Percentiles rank a stretch among this genome's conserved stretches.
Conservation (phyloP, 2,888 invertebrate genomes). For the Acronicta psi region DNA sequence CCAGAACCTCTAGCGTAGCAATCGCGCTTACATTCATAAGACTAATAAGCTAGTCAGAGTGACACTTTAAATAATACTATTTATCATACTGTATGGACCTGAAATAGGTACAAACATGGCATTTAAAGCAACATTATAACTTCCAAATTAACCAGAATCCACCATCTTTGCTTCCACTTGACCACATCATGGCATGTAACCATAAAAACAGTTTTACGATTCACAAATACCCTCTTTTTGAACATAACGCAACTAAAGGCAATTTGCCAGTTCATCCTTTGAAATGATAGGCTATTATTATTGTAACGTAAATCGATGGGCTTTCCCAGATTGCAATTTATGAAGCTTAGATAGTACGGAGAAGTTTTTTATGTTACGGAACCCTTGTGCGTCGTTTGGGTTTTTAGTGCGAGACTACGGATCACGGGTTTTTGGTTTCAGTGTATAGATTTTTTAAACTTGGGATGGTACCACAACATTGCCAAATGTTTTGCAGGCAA, state of each 20-base stretch:
- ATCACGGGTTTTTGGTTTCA: slow-evolving; percentile 3
- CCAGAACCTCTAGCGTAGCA: too few species aligned
- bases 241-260: slow-evolving; percentile 31
- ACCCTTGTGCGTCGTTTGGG: slow-evolving; percentile 46
- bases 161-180: slow-evolving; percentile 18
- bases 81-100: too few species aligned
- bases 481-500: too few species aligned
- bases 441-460: too few species aligned
- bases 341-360: slow-evolving; percentile 56
- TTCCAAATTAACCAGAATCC: not conserved
- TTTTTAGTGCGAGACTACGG: slow-evolving; percentile 29
- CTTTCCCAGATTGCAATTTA: slow-evolving; percentile 65
- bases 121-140: too few species aligned
- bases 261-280: slow-evolving; percentile 46
- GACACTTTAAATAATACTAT: too few species aligned
- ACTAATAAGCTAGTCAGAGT: too few species aligned
- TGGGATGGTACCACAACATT: too few species aligned
- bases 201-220: slow-evolving; percentile 44
- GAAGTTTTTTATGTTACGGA: slow-evolving; percentile 57
- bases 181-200: slow-evolving; percentile 23
- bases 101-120: too few species aligned
- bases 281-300: slow-evolving; percentile 55
- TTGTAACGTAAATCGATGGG: slow-evolving; percentile 64
- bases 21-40: too few species aligned
- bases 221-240: slow-evolving; percentile 34